Conservation (phyloP, 2,888 invertebrate genomes). For the Heteromyza rotundicornis region DNA sequence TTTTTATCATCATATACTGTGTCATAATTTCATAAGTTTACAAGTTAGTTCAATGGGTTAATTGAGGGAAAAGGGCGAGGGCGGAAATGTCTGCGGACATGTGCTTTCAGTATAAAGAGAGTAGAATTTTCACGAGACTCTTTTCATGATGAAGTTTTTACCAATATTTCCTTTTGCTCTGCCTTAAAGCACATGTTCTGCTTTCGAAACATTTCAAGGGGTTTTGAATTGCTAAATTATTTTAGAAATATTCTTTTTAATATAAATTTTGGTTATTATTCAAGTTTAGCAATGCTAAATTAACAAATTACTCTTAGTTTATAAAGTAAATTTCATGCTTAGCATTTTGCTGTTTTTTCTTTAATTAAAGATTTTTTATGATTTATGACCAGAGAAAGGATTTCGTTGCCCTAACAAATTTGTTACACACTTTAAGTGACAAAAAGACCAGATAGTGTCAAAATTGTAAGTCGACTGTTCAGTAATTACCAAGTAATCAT, state of each 20-base stretch:
- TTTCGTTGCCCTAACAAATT: too few relatives aligned
- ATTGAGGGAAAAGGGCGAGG: slow-evolving; percentile 26
- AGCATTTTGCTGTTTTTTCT: slow-evolving; percentile 11
- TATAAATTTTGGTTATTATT: background rate
- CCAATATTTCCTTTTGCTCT: too few relatives aligned
- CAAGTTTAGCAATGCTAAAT: background rate
- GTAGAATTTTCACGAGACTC: background rate
- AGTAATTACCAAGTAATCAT: too few relatives aligned
- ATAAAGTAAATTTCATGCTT: slow-evolving; percentile 25
- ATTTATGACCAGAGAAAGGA: slow-evolving; percentile 1
- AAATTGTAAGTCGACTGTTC: background rate
- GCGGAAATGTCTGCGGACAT: background rate
- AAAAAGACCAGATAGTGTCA: too few relatives aligned
- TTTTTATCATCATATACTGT: background rate
- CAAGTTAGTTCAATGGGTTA: too few relatives aligned
- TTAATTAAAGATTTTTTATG: background rate
- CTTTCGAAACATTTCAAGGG: background rate
- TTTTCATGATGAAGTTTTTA: background rate
- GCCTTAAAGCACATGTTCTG: background rate
- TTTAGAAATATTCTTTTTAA: background rate
- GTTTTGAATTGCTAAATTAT: background rate
- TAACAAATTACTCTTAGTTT: slow-evolving; percentile 14
- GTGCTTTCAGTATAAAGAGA: background rate
- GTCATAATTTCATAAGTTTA: slow-evolving; percentile 26
- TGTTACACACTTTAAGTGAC: too few relatives aligned